Evolutionary conservation across 2,888 invertebrate genomes (phyloP).

Genomic region (Drosophila parthenogenetica): DNA sequence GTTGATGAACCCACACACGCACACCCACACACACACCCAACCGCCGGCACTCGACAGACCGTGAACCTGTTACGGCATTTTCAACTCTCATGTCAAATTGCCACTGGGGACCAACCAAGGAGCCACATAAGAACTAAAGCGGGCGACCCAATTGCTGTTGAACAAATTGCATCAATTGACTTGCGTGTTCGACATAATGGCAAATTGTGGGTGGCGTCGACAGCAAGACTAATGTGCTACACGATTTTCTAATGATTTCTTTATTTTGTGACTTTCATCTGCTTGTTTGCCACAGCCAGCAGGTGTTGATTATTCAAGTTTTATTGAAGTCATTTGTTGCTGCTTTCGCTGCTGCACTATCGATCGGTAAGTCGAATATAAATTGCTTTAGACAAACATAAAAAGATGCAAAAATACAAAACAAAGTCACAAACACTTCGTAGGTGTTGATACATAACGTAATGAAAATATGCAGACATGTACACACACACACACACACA

Average conservation of each 20-base stretch:
- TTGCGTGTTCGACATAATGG: conserved; percentile 81
- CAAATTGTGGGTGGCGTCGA: conserved; percentile 68
- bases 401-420: not conserved
- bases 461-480: conserved; percentile 12
- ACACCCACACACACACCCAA: conserved; percentile 44
- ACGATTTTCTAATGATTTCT: conserved; percentile 77
- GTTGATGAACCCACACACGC: conserved; percentile 62
- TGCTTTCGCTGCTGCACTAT: conserved; percentile 2
- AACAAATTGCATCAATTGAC: conserved; percentile 83
- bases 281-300: conserved; percentile 15
- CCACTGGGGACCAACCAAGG: conserved; percentile 66
- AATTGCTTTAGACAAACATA: not conserved
- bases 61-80: conserved; percentile 76
- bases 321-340: not conserved
- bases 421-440: conserved; percentile 10
- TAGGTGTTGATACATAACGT: conserved; percentile 14
- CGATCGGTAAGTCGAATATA: not conserved
- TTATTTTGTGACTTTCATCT: conserved; percentile 51
- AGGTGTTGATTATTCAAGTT: conserved; percentile 22
- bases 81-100: conserved; percentile 70
- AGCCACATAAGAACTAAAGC: conserved; percentile 19
- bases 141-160: conserved; percentile 63
- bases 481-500: not conserved
- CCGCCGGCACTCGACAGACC: conserved; percentile 58
- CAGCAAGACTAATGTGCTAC: conserved; percentile 72